phyloP scores from a whole-genome alignment of 1,140 invertebrate genomes.

The Aphelinus certus region DNA sequence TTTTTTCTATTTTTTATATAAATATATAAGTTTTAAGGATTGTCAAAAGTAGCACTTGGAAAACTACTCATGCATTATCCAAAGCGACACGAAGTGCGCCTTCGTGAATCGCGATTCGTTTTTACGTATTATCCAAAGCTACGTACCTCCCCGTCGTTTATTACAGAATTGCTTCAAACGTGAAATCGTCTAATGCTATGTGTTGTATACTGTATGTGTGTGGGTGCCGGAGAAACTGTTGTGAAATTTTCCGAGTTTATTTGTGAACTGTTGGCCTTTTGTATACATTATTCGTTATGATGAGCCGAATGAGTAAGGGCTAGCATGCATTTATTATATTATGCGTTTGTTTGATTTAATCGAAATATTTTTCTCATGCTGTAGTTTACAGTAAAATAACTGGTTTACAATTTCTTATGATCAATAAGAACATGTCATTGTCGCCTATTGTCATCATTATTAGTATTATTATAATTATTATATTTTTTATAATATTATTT shows the following conservation, averaged over 20 bases:
- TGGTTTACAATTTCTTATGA: slow-evolving; percentile 15
- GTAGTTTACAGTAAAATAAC: slow-evolving; percentile 8
- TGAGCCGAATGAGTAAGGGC: slow-evolving; percentile 17
- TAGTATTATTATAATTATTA: slow-evolving; percentile 1
- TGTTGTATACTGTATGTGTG: slow-evolving; percentile 32
- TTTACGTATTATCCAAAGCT: slow-evolving; percentile 37
- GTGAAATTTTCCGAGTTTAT: slow-evolving; percentile 26
- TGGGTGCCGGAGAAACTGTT: slow-evolving; percentile 36
- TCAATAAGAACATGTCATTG: slow-evolving; percentile 19
- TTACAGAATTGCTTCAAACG: slow-evolving; percentile 24
- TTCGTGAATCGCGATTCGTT: slow-evolving; percentile 20
- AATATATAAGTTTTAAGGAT: slow-evolving; percentile 5
- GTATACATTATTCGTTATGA: slow-evolving; percentile 18
- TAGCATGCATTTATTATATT: background rate
- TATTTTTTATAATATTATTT: too few relatives aligned
- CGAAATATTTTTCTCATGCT: slow-evolving; percentile 17
- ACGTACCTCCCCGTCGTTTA: slow-evolving; percentile 34
- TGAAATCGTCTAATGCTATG: slow-evolving; percentile 24
- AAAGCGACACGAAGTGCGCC: background rate
- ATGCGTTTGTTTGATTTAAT: slow-evolving; percentile 26
- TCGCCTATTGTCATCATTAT: slow-evolving; percentile 20
- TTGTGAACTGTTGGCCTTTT: slow-evolving; percentile 32
- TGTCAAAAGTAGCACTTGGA: slow-evolving; percentile 28
- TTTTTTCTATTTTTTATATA: slow-evolving; percentile 7
- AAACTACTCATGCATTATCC: slow-evolving; percentile 14